Conservation (phyloP, 2,797 vertebrate genomes). For the Xiphorhynchus erythropygius region DNA sequence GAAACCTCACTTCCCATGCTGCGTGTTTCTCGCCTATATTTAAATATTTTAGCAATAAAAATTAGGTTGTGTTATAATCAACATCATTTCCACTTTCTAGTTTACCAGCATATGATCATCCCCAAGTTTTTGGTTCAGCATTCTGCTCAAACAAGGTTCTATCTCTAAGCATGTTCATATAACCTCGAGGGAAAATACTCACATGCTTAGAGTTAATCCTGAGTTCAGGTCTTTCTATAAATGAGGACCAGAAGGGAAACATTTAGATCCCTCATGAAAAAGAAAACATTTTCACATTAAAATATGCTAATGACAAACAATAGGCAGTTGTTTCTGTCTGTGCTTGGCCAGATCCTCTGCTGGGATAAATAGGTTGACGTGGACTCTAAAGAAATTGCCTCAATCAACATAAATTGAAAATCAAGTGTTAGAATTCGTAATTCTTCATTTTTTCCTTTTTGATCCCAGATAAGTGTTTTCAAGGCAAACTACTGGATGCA, state of each 20-base stretch:
- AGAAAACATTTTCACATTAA: not conserved
- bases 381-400: not conserved
- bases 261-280: not conserved
- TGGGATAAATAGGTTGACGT: not conserved
- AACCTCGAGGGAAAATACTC: not conserved
- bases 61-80: not conserved
- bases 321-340: not conserved
- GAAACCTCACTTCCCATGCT: not conserved
- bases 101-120: not conserved
- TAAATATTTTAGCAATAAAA: not conserved
- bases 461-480: not conserved
- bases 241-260: not conserved
- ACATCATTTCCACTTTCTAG: not conserved
- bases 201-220: not conserved
- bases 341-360: not conserved
- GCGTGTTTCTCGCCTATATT: rapidly evolving
- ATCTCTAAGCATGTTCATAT: not conserved
- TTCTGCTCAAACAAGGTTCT: not conserved
- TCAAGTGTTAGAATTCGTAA: not conserved
- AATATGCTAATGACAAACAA: not conserved
- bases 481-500: not conserved
- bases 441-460: not conserved
- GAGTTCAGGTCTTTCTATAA: not conserved
- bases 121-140: not conserved
- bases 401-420: not conserved